Base-by-base conservation (phyloP, 2,113 vertebrate genomes). In the Bubo bubo region DNA sequence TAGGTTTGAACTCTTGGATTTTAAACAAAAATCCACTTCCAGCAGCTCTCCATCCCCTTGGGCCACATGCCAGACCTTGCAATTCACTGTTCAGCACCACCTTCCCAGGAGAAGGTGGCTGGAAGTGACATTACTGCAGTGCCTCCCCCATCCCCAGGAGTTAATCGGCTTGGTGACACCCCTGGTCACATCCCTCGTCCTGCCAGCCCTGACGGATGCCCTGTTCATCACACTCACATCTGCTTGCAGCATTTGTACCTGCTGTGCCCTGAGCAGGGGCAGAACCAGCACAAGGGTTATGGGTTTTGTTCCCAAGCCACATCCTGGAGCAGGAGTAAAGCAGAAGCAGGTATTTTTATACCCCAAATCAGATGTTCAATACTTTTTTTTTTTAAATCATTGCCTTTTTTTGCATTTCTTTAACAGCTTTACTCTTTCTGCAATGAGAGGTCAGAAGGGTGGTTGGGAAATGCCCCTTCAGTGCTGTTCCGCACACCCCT, bases 251-350 rank as follows among this genome's bases (percentile, higher is more conserved):
- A 3, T 34, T 23, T 10, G 43, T 11, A 32, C n/a, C 83, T 53
- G 20, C 63, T 27, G 17, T 3, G 2, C 39, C 52, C 49, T 7
- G 5, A 68, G 56, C 49, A 63, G 26, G 23, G 37, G 59, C 41
- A 79, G 32, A 41, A 43, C 5, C 63, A 63, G 49, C 39, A 53
- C 0, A 0, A 45, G 19, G 45, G 41, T 35, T 41, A 35, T 0
- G 1, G 15, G 13, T 3, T 52, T 79, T 53, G 23, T 23, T 62
- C 83, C 45, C 74, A 86, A 91, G 53, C 12, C 37, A 23, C 6
- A 4, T n/a, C 41, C 34, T 53, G 28, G 7, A 28, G 23, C 76
- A 81, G 53, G 14, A 35, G 11, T 34, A 68, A 60, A 80, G 53
- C 66, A 83, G n/a, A 26, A 79, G 13, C 1, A n/a, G 11, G 6